Conservation (phyloP, 2,888 invertebrate genomes). For the Trissolcus japonicus region DNA sequence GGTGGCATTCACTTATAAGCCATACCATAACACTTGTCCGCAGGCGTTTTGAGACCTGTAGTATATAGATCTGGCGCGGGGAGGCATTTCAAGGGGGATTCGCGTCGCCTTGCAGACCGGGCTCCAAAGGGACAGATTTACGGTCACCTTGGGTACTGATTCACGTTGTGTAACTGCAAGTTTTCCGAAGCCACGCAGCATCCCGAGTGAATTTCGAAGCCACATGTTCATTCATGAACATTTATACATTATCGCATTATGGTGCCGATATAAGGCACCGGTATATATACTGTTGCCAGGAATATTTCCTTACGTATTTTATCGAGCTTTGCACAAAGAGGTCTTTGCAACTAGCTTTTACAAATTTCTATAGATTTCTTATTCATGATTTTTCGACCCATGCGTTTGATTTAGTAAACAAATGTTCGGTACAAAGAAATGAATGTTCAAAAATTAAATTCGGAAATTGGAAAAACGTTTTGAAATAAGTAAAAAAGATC, state of each 20-base stretch:
- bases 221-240: slow-evolving; percentile 71
- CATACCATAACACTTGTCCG: slow-evolving; percentile 76
- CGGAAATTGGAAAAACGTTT: too few species aligned
- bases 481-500: too few species aligned
- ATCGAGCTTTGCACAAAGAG: background rate
- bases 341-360: background rate
- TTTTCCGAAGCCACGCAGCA: slow-evolving; percentile 58
- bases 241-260: slow-evolving; percentile 52
- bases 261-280: background rate
- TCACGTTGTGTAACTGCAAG: slow-evolving; percentile 66
- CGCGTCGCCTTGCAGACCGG: slow-evolving; percentile 51
- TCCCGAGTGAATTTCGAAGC: slow-evolving; percentile 60
- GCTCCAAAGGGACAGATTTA: slow-evolving; percentile 73
- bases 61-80: slow-evolving; percentile 41
- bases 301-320: background rate
- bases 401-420: too few species aligned
- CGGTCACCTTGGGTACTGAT: slow-evolving; percentile 76
- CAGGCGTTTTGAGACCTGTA: slow-evolving; percentile 71
- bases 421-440: too few species aligned
- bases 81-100: slow-evolving; percentile 50
- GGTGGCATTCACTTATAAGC: slow-evolving; percentile 76
- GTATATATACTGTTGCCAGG: background rate
- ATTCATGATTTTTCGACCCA: too few species aligned
- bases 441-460: too few species aligned
- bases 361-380: background rate